phyloP scores from a whole-genome alignment of 2,113 vertebrate genomes.

The Brachypodius melanocephalos region DNA sequence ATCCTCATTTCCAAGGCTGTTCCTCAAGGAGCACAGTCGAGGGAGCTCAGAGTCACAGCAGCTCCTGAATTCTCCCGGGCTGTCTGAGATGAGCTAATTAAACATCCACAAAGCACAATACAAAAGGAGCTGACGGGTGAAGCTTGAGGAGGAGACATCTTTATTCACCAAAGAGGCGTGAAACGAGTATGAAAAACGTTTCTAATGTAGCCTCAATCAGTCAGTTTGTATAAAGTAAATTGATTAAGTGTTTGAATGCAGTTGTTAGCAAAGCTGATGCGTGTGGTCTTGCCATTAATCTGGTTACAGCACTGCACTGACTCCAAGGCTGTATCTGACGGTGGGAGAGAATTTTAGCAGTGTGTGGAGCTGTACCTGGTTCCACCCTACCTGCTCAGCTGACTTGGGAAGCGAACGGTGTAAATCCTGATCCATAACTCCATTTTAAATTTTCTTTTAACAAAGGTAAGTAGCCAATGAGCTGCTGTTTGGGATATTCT shows the following conservation, averaged over 20 bases:
- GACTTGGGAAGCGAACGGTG: background rate
- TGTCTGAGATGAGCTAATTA: background rate
- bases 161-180: background rate
- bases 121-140: background rate
- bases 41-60: background rate
- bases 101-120: background rate
- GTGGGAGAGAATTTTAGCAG: background rate
- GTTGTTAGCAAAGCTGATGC: background rate
- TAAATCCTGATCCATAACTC: background rate
- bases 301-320: background rate
- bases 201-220: background rate
- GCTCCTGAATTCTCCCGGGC: background rate
- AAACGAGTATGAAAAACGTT: background rate
- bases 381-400: background rate
- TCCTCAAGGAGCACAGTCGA: background rate
- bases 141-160: background rate
- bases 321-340: background rate
- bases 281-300: background rate
- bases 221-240: background rate
- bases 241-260: background rate
- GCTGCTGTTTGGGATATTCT: background rate
- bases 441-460: background rate
- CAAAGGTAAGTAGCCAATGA: background rate
- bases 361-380: background rate
- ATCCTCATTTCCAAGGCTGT: background rate